A percentile compares a stretch with the other conserved stretches of the same genome.
Conservation (phyloP, 1,140 invertebrate genomes). For the Antheraea mylitta region DNA sequence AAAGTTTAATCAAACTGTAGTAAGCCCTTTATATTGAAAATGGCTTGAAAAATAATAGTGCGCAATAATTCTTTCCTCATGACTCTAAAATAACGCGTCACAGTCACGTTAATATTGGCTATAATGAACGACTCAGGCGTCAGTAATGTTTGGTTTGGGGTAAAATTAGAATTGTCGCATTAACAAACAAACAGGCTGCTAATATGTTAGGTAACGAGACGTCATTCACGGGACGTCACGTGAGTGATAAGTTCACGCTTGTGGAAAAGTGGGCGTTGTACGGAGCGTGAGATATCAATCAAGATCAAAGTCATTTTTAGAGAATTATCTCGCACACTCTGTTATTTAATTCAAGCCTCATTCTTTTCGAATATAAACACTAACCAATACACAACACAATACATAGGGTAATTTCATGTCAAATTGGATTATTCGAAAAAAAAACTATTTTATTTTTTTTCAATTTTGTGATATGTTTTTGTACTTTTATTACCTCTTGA, state of each 20-base stretch:
- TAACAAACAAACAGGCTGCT: not conserved
- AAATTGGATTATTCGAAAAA: too few species aligned
- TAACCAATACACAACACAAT: not conserved
- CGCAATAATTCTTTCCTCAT: not conserved
- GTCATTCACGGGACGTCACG: not conserved
- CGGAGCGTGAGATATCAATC: not conserved
- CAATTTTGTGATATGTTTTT: too few species aligned
- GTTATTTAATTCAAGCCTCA: too few species aligned
- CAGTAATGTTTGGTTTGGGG: slow-evolving; percentile 1
- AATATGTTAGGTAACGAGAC: not conserved
- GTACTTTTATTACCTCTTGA: too few species aligned
- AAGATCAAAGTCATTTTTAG: not conserved
- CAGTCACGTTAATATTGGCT: not conserved
- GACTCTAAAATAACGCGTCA: not conserved
- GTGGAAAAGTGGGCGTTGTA: not conserved
- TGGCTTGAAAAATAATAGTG: not conserved
- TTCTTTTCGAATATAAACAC: too few species aligned
- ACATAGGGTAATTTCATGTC: too few species aligned
- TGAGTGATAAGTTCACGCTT: not conserved
- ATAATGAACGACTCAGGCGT: not conserved
- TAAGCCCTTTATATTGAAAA: too few species aligned
- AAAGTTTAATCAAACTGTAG: too few species aligned
- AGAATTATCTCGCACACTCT: too few species aligned
- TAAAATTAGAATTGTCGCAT: slow-evolving; percentile 1
- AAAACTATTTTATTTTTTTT: too few species aligned